These are phyloP conservation scores for Eumaeus atala DNA, from an alignment of 1,140 invertebrate genomes.

Conservation along the genomic window DNA sequence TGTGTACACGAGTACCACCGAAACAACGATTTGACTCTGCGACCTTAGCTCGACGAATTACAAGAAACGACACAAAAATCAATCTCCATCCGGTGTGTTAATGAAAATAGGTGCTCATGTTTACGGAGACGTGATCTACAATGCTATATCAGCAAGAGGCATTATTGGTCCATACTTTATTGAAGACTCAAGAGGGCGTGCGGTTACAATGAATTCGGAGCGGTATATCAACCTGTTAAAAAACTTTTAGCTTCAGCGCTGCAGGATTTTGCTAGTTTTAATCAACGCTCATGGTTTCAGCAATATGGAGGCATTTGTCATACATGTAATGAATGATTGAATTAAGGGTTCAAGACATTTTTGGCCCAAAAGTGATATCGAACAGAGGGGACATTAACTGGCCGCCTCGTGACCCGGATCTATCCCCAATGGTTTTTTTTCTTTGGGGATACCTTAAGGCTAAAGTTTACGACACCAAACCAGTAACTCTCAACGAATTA, in stretches of 20 bases:
- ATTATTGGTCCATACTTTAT: neutral
- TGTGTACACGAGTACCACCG: constrained; percentile 11
- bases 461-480: constrained; percentile 15
- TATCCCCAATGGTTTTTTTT: constrained; percentile 19
- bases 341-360: constrained; percentile 7
- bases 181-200: neutral
- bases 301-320: constrained; percentile 7
- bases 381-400: constrained; percentile 19
- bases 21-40: constrained; percentile 6
- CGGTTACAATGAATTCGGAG: constrained; percentile 8
- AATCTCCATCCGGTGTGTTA: constrained; percentile 11
- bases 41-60: constrained; percentile 12
- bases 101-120: neutral
- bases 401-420: constrained; percentile 16
- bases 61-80: constrained; percentile 13
- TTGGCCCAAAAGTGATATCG: constrained; percentile 13
- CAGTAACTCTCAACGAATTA: constrained; percentile 11
- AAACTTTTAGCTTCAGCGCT: neutral
- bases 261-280: neutral
- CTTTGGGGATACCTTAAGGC: constrained; percentile 15
- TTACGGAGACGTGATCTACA: too few species aligned
- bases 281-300: constrained; percentile 9
- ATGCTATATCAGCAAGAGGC: too few species aligned
- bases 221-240: too few species aligned
- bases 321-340: constrained; percentile 10